phyloP scores from a whole-genome alignment of 2,797 vertebrate genomes.

The Rousettus madagascariensis region DNA sequence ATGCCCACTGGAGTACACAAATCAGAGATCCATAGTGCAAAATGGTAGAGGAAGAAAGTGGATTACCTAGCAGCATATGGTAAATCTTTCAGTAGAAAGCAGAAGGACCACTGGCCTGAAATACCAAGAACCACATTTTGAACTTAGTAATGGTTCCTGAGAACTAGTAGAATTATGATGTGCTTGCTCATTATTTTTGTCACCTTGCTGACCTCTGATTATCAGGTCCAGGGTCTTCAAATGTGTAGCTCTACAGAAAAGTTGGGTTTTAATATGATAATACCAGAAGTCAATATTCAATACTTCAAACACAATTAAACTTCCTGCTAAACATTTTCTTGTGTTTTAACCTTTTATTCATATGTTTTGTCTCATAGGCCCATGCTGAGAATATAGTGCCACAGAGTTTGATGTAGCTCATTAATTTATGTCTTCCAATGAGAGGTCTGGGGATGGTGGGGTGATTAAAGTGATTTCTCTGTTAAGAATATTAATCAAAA shows the following conservation, averaged over 20 bases:
- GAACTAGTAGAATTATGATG: neutral
- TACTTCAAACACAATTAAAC: neutral
- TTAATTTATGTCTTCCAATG: neutral
- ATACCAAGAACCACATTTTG: neutral
- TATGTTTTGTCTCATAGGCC: neutral
- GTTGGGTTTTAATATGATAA: neutral
- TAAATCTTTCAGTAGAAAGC: neutral
- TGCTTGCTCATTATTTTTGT: neutral
- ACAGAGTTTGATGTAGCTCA: neutral
- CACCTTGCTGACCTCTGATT: neutral
- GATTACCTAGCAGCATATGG: neutral
- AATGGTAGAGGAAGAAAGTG: neutral
- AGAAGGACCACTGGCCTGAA: neutral
- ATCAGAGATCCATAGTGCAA: neutral
- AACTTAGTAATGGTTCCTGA: neutral
- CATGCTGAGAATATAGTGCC: neutral
- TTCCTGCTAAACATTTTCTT: conserved; percentile 24
- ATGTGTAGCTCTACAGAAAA: neutral
- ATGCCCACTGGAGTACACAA: neutral
- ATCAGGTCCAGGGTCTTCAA: neutral
- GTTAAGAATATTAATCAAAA: neutral
- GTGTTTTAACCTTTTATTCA: conserved; percentile 25
- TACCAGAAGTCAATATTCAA: neutral
- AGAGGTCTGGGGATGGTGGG: neutral
- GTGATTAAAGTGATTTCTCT: neutral